Evolutionary conservation across 2,888 invertebrate species (phyloP), one percentile per base, ranked within the genome.

Genomic region (Melanostoma mellinum): DNA sequence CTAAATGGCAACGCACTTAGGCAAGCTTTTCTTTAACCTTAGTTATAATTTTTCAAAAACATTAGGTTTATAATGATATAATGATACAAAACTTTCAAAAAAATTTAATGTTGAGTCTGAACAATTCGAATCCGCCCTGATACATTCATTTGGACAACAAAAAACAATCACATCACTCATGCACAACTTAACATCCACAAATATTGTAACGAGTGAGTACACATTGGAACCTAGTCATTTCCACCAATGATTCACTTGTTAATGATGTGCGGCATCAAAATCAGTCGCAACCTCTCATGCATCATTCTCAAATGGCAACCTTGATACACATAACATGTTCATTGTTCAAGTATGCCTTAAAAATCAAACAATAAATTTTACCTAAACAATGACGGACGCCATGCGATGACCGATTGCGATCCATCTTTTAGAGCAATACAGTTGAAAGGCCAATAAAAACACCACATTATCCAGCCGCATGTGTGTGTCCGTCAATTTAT

Each of bases 401-500:
- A 30, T 5, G n/a, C 55, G 2, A 6, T 44, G 20, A 9, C 55
- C n/a, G 58, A 38, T 42, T 58, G 52, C 44, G 56, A 69, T 69
- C 52, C 48, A 69, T 63, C 55, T 69, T 56, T 52, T 69, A 58
- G 80, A 69, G 46, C 58, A 52, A 44, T 32, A 9, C 6, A 30
- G 30, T 63, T 38, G 38, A 50, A 63, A 63, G 63, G 38, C 38
- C 50, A 50, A 6, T 5, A 65, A 8, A 46, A 20, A 55, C 9
- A 6, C 40, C n/a, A 44, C 56, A 33, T 32, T 55, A 40, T 60
- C 44, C 58, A 65, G 6, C 20, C 35, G 56, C 33, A 72, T 74
- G 46, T 68, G 33, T 35, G 55, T 69, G 42, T 36, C 68, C 44
- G 33, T 48, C 46, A 73, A 73, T 73, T 63, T 74, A 74, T 79